Evolutionary conservation across 2,797 vertebrate species (phyloP).

Genomic region (Streptopelia turtur): DNA sequence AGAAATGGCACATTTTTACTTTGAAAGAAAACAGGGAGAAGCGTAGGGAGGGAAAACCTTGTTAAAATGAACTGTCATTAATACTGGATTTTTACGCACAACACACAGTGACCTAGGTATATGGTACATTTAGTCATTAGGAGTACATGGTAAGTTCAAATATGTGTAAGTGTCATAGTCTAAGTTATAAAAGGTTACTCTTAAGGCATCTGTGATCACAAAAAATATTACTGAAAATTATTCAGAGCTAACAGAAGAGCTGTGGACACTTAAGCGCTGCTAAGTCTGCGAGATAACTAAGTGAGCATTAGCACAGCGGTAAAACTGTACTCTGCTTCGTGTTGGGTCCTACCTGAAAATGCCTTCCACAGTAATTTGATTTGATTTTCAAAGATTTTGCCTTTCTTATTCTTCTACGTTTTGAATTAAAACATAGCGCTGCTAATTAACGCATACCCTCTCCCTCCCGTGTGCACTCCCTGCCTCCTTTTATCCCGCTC

Average conservation of each 20-base stretch:
- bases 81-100: neutral
- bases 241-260: neutral
- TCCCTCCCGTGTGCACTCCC: neutral
- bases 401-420: neutral
- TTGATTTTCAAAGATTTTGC: neutral
- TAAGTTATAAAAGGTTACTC: neutral
- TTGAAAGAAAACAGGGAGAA: neutral
- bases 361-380: neutral
- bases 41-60: neutral
- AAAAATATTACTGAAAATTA: neutral
- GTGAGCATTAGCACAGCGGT: neutral
- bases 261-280: neutral
- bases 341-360: neutral
- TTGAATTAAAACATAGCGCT: neutral
- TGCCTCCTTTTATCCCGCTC: neutral
- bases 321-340: neutral
- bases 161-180: neutral
- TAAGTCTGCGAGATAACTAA: neutral
- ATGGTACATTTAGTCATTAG: neutral
- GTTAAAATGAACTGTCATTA: neutral
- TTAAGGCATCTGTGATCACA: neutral
- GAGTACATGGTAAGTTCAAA: neutral
- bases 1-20: conserved; percentile 52
- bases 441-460: neutral
- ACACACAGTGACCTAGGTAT: neutral